phyloP scores from a whole-genome alignment of 1,140 invertebrate species.

The Schlechtendalia chinensis region DNA sequence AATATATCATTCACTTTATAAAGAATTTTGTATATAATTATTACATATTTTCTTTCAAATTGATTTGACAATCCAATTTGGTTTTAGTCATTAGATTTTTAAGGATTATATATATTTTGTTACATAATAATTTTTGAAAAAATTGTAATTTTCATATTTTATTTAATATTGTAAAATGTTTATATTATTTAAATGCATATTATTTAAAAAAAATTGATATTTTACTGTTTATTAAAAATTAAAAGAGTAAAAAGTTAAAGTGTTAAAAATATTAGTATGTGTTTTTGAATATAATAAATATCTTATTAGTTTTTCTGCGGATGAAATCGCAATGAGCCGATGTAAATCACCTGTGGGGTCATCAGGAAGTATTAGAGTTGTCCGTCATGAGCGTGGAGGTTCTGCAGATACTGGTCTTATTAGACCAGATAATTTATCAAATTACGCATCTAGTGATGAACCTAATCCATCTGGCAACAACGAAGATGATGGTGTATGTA shows the following conservation, averaged over 20 bases:
- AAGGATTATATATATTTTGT: neutral
- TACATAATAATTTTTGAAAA: neutral
- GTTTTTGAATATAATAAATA: neutral
- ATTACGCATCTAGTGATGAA: slow-evolving; percentile 51
- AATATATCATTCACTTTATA: too few species aligned
- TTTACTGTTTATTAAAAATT: too few species aligned
- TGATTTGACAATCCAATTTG: too few species aligned
- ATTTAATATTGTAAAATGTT: too few species aligned
- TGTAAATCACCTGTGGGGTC: slow-evolving; percentile 53
- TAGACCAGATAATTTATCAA: slow-evolving; percentile 51
- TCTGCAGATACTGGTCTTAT: slow-evolving; percentile 53
- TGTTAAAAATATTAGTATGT: slow-evolving; percentile 10
- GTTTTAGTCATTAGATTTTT: too few species aligned
- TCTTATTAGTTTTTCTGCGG: slow-evolving; percentile 49
- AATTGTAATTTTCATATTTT: neutral
- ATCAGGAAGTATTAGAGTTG: slow-evolving; percentile 37
- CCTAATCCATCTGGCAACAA: slow-evolving; percentile 42
- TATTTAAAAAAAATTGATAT: too few species aligned
- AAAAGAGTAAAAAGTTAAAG: too few species aligned
- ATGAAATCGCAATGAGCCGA: slow-evolving; percentile 53
- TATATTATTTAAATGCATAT: too few species aligned
- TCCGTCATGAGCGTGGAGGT: slow-evolving; percentile 53
- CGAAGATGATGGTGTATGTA: slow-evolving; percentile 52
- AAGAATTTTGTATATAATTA: too few species aligned
- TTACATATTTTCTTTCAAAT: too few species aligned